Base-by-base conservation (phyloP, 2,888 invertebrate genomes). In the Sphecodes monilicornis region DNA sequence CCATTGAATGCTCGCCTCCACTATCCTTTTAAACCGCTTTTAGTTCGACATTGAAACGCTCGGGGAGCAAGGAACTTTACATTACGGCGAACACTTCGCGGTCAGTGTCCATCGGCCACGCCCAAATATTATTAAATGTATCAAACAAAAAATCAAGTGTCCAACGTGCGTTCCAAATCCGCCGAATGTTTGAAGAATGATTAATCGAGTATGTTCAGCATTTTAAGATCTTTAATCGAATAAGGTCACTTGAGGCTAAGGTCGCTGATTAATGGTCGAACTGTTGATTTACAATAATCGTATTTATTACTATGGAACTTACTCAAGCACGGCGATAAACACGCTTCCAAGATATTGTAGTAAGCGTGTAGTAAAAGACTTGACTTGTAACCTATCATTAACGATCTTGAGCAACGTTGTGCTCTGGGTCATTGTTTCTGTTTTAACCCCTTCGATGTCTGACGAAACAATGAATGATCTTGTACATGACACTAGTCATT, bases 1-100 rank as follows among this genome's bases (percentile, higher is more conserved):
- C 80, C 85, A 85, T 80, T 76, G 75, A 86, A 70, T 71, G 57
- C 68, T 76, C 54, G 71, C 68, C 70, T 77, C 43, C 84, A 10
- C 43, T 70, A 43, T 72, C 70, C 75, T 72, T 50, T 43, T 10
- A 36, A 60, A n/a, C 29, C 36, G 54, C 43, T 32, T 57, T 64
- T 57, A 72, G 69, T 74, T 57, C 75, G 84, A 66, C 85, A 84
- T 84, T 80, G 85, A 80, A 76, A 57, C 26, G 57, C 57, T 26
- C 69, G 73, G 43, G 60, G 39, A 39, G 76, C 73, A 78, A 76
- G 76, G 69, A 85, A 76, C 84, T 72, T 74, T 43, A 76, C 84
- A 69, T 74, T 43, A 46, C 46, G 70, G 26, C 39, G 16, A 68
- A 72, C 75, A 26, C n/a, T 1, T 29, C 13, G 36, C 76, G 82